phyloP scores from a whole-genome alignment of 2,797 vertebrate genomes.

The Mormyrops attenuatus region DNA sequence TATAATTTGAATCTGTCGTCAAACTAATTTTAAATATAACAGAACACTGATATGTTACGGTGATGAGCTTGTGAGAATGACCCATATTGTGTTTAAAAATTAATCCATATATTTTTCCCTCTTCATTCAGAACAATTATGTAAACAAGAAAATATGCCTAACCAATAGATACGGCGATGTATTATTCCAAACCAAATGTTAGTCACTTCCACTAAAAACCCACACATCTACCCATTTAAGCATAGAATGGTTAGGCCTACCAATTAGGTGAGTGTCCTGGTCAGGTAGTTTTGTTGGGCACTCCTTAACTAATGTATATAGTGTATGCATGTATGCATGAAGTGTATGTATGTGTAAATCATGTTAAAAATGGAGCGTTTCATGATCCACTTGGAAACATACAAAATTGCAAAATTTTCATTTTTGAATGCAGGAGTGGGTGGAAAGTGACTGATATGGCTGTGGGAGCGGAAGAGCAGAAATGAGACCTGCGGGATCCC shows the following conservation, averaged over 20 bases:
- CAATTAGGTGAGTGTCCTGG: not conserved
- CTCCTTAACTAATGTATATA: not conserved
- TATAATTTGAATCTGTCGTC: not conserved
- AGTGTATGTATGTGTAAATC: not conserved
- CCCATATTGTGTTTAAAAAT: not conserved
- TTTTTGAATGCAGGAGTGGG: not conserved
- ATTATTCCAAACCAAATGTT: not conserved
- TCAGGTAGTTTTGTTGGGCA: not conserved
- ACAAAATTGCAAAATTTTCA: not conserved
- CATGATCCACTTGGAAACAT: not conserved
- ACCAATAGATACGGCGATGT: not conserved
- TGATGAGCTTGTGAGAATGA: not conserved
- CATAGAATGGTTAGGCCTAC: not conserved
- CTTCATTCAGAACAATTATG: not conserved
- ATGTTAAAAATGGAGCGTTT: not conserved
- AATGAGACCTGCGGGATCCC: not conserved
- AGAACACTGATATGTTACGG: not conserved
- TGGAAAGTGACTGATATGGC: not conserved
- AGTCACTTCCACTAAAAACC: not conserved
- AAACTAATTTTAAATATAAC: not conserved
- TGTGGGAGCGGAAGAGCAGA: not conserved
- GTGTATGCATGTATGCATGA: not conserved
- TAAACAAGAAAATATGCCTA: not conserved
- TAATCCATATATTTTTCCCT: not conserved
- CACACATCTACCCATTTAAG: not conserved